Percentiles rank a stretch among this genome's conserved stretches.
Evolutionary conservation across 2,888 invertebrate genomes (phyloP).

Genomic region (Paralinhomoeus sp.): DNA sequence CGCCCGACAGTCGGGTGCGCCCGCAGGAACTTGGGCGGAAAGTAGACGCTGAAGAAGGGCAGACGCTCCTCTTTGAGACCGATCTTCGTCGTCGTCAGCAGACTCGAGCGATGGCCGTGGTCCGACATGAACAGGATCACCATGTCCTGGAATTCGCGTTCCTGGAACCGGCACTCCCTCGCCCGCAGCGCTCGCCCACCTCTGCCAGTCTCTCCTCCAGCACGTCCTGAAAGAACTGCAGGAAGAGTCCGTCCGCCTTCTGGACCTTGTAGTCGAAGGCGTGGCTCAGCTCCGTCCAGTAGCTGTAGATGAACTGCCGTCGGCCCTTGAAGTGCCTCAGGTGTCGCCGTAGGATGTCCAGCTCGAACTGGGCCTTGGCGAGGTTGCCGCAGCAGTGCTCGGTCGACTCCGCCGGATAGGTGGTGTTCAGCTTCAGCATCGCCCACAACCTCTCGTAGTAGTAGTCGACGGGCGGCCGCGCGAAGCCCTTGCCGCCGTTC

Average conservation of each 20-base stretch:
- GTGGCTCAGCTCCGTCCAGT: constrained; percentile 2
- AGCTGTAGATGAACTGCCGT: background rate
- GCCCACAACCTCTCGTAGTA: background rate
- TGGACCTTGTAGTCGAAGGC: background rate
- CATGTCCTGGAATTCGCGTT: too few species aligned
- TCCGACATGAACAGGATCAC: background rate
- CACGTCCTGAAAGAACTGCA: background rate
- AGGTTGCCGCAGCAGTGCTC: background rate
- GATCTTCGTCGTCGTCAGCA: background rate
- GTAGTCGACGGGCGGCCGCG: background rate
- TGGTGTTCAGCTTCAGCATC: background rate
- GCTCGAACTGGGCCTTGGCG: background rate
- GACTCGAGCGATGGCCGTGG: background rate
- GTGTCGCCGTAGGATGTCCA: background rate
- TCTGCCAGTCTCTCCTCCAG: background rate
- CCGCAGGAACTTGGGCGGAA: background rate
- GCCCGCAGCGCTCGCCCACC: background rate
- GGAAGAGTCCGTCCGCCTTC: background rate
- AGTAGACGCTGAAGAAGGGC: background rate
- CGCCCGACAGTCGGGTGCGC: background rate
- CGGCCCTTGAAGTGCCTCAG: background rate
- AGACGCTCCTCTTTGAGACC: background rate
- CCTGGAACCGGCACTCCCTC: background rate
- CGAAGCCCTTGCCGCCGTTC: constrained; percentile 1
- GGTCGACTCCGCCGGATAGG: background rate